A percentile compares a stretch with the other conserved stretches of the same genome.
Conservation (phyloP, 2,888 invertebrate species). For the Hecatera dysodea region DNA sequence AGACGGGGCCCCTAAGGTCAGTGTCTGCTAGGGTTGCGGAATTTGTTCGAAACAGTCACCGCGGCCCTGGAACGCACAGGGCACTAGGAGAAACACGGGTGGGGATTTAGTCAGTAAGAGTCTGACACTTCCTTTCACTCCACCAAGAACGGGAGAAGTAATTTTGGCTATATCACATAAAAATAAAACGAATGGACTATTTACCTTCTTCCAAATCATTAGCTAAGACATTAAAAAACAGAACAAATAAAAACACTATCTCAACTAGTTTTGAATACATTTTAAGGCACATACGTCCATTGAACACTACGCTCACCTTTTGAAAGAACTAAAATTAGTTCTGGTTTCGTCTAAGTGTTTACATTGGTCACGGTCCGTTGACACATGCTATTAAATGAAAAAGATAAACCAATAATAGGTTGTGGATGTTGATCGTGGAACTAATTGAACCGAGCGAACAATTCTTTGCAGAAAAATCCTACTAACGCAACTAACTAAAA, state of each 20-base stretch:
- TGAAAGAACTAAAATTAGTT: background rate
- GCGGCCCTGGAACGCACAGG: too few relatives aligned
- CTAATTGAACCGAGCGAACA: too few relatives aligned
- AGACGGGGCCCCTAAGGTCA: too few relatives aligned
- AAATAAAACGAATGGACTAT: background rate
- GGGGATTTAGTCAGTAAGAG: too few relatives aligned
- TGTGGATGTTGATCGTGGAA: background rate
- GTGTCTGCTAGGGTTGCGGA: too few relatives aligned
- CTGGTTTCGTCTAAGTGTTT: background rate
- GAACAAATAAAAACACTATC: background rate
- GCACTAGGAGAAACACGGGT: too few relatives aligned
- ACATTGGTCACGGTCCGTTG: background rate
- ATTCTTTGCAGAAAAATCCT: too few relatives aligned
- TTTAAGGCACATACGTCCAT: background rate
- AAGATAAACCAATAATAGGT: background rate
- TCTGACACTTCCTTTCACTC: too few relatives aligned
- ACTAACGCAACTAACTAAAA: too few relatives aligned
- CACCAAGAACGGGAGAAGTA: too few relatives aligned
- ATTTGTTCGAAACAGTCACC: too few relatives aligned
- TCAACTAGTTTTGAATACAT: conserved; percentile 5
- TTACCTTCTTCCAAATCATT: background rate
- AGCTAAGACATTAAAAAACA: background rate
- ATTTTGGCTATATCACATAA: too few relatives aligned
- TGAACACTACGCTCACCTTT: background rate
- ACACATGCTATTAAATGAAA: background rate